A percentile compares a stretch with the other conserved stretches of the same genome.
Evolutionary conservation across 1,140 invertebrate species (phyloP).

Genomic region (Muscidifurax raptorellus): DNA sequence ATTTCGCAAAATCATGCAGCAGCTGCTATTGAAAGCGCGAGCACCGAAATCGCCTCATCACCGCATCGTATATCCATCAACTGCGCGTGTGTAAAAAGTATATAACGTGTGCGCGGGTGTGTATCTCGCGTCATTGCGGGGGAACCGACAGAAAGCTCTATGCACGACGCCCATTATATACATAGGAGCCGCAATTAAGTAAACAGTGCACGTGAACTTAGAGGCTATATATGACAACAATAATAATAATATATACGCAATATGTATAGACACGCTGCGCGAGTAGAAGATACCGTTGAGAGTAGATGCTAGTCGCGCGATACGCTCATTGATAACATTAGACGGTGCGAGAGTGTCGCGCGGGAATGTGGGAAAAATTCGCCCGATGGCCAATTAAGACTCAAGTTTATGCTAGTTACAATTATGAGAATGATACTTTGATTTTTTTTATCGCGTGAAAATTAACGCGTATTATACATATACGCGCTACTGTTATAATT

Average conservation of each 20-base stretch:
- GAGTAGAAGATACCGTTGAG: background rate
- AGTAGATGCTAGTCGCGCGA: background rate
- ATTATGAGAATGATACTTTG: background rate
- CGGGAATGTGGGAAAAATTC: background rate
- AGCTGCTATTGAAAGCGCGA: background rate
- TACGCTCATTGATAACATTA: too few species aligned
- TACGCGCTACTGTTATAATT: too few species aligned
- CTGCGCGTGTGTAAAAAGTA: background rate
- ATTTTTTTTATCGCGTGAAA: too few species aligned
- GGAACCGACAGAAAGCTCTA: too few species aligned
- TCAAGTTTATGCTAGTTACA: background rate
- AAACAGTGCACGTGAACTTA: background rate
- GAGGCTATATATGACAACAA: too few species aligned
- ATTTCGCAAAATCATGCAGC: slow-evolving; percentile 12
- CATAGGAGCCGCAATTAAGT: background rate
- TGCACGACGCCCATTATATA: background rate
- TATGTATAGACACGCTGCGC: too few species aligned
- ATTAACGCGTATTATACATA: too few species aligned
- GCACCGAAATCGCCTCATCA: background rate
- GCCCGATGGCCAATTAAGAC: background rate
- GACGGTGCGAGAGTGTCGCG: too few species aligned
- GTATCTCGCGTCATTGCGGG: background rate
- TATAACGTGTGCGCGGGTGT: background rate
- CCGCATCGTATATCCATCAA: too few species aligned
- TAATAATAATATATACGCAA: too few species aligned